Base-by-base conservation (phyloP, 2,888 invertebrate species). In the Odontomyia ornata region DNA sequence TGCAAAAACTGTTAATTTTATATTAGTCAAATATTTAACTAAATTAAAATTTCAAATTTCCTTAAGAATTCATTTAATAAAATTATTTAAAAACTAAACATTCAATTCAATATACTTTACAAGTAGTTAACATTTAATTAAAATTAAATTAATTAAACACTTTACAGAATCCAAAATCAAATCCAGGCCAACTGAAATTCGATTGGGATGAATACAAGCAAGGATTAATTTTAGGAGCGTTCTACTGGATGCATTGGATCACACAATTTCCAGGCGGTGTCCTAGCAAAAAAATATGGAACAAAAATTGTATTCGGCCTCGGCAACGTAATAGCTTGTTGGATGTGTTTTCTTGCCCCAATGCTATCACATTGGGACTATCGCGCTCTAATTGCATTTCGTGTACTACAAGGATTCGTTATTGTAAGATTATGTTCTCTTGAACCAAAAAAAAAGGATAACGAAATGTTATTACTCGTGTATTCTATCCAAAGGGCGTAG, bases 251-350 rank as follows among this genome's bases (percentile, higher is more conserved):
- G 1, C 93, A 93, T 82, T 92, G 93, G 89, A 65, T 90, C 0
- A 89, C 91, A 0, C 93, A 93, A 85, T 86, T 93, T 47, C 93
- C 93, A 0, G 93, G 93, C 30, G 93, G 93, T 30, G 85, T 91
- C 77, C 82, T 93, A 75, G 91, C 92, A 0, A 89, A 90, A 77
- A 89, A 89, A 80, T 91, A 91, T 82, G 93, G 94, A 0, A 92
- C 93, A 0, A 93, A 93, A 83, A 82, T 90, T 52, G 86, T 94
- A 15, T 93, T 92, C 82, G 94, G 93, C 0, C 83, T 90, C 30
- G 89, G 91, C 0, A 91, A 93, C 83, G 88, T 91, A 11, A 82
- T 89, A 1, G 91, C 91, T 0, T 90, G 91, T 1, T 81, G 92
- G 73, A 85, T 91, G 64, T 91, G 92, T 69, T 89, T 93, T 67